Base-by-base conservation (phyloP, 2,797 vertebrate species). In the Danio jaintianensis region DNA sequence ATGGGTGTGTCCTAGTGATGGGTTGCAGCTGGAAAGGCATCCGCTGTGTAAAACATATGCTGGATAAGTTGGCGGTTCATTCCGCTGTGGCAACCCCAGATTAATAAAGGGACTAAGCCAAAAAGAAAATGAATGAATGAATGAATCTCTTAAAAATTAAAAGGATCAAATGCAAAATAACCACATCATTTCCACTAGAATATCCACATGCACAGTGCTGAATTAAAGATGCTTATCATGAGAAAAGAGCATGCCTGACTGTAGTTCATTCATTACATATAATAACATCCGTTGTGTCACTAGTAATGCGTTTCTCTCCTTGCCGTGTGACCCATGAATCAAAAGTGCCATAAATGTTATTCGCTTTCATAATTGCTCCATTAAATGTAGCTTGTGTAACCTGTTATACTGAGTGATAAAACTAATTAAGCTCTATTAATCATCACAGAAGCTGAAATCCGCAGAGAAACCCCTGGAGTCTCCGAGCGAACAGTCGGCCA, bases 401-500 rank as follows among this genome's bases (percentile, higher is more conserved):
- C 29, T 15, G 45, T 61, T 61, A 47, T 38, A 15, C 58, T 52
- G 29, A 15, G 16, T 18, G 45, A 62, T 52, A 18, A 43, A 77
- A 29, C 40, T 47, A 68, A 67, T 18, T 6, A 9, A 53, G 36
- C 16, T 84, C 64, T 75, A n/a, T 53, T 12, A 58, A 79, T 64
- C 7, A 22, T 55, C 85, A 18, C 82, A 92, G 91, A 91, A 83
- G 80, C 85, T 86, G 52, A 90, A 88, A 75, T 63, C 77, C 56
- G 61, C 87, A 59, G 92, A 92, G 40, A 84, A 67, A 8, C 83
- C 82, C 3, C 52, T 85, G 5, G 86, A 88, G 82, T 81, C 86
- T 82, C 72, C 42, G 40, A 67, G 29, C 20, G 87, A 89, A 55
- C 76, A 16, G 16, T 38, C 67, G 4, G 22, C 73, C 7, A 75